These are phyloP conservation scores for Agapostemon virescens DNA, from an alignment of 2,888 invertebrate genomes.

Conservation along the genomic window DNA sequence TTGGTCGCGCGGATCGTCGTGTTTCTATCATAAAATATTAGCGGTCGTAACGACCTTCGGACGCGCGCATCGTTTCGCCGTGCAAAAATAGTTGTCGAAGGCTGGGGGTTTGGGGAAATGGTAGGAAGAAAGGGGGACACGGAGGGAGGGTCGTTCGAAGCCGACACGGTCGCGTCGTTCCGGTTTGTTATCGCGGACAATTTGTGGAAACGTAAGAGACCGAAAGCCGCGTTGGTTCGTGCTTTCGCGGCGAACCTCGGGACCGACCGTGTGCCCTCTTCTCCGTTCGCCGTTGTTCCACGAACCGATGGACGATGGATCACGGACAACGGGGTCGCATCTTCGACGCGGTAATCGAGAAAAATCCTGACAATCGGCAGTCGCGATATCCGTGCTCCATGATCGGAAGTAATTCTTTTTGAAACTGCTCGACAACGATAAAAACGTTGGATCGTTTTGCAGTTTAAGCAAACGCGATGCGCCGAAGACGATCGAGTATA, in stretches of 20 bases:
- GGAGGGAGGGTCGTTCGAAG: conserved; percentile 57
- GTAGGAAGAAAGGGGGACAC: neutral
- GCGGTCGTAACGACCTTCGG: conserved; percentile 36
- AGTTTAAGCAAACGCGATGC: neutral
- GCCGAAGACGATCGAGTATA: conserved; percentile 18
- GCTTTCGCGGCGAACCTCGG: conserved; percentile 55
- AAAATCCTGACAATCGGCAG: neutral
- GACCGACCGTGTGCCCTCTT: conserved; percentile 28
- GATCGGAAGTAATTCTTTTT: neutral
- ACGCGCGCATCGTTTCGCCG: conserved; percentile 46
- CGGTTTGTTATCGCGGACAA: conserved; percentile 66
- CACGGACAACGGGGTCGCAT: too few relatives aligned
- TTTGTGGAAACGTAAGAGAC: conserved; percentile 60
- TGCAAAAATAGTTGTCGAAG: conserved; percentile 56
- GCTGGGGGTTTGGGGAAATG: conserved; percentile 11
- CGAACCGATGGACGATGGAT: conserved; percentile 63
- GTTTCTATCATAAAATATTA: conserved; percentile 43
- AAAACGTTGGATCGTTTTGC: neutral
- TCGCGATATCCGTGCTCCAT: too few relatives aligned
- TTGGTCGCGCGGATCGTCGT: conserved; percentile 9
- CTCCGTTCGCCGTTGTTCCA: conserved; percentile 51
- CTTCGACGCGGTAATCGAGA: too few relatives aligned
- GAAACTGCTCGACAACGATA: neutral
- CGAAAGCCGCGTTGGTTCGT: conserved; percentile 53
- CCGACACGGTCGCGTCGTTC: conserved; percentile 57